phyloP scores from a whole-genome alignment of 1,140 invertebrate genomes.

The Danaus plexippus region DNA sequence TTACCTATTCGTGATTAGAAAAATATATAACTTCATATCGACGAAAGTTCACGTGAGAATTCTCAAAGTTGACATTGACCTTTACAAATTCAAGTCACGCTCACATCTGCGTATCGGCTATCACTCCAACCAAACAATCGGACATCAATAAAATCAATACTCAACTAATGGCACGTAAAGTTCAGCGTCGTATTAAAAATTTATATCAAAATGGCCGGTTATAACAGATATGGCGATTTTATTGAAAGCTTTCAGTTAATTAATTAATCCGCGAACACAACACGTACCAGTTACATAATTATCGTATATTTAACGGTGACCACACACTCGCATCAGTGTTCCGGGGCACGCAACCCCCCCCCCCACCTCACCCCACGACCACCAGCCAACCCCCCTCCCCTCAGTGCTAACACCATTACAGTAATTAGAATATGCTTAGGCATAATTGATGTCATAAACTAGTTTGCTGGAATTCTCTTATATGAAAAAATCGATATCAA shows the following conservation, averaged over 20 bases:
- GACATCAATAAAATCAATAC: too few relatives aligned
- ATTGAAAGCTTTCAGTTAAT: conserved; percentile 34
- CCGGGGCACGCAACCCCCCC: conserved; percentile 29
- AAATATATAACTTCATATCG: too few relatives aligned
- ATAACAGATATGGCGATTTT: conserved; percentile 25
- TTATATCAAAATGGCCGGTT: conserved; percentile 2
- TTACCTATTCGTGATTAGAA: too few relatives aligned
- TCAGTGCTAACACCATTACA: conserved; percentile 43
- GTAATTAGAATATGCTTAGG: conserved; percentile 48
- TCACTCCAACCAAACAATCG: too few relatives aligned
- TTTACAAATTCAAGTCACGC: too few relatives aligned
- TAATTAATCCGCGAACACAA: conserved; percentile 22
- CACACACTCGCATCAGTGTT: conserved; percentile 38
- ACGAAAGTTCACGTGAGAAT: too few relatives aligned
- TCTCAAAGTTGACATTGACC: too few relatives aligned
- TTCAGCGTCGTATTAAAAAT: too few relatives aligned
- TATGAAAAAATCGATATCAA: conserved; percentile 19
- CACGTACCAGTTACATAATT: conserved; percentile 22
- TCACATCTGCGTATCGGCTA: too few relatives aligned
- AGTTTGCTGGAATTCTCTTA: conserved; percentile 20
- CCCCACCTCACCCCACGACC: conserved; percentile 10
- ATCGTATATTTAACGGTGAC: conserved; percentile 27
- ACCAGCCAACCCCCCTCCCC: conserved; percentile 14
- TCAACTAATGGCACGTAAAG: too few relatives aligned
- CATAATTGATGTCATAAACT: conserved; percentile 44